Evolutionary conservation across 2,797 vertebrate species (phyloP), one percentile per base, ranked within the genome.

Genomic region (Gobio occitaniae): DNA sequence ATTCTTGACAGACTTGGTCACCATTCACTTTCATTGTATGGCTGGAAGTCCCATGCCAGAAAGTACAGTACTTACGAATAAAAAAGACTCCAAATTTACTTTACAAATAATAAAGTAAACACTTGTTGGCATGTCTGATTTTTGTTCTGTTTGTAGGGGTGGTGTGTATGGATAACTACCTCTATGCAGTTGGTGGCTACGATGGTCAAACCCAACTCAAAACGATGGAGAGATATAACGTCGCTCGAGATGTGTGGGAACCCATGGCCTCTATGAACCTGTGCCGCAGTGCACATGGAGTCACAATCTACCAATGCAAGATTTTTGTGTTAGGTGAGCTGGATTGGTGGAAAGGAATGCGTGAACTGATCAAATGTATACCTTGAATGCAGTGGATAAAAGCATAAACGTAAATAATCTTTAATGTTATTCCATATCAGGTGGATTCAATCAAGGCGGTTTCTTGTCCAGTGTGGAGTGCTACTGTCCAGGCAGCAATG

Each of bases 401-500:
- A 41, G 9, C 19, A 12, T n/a, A 65, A 76, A 68, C 68, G 13
- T 38, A 15, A 59, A 76, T 32, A 2, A 54, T 38, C 21, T 44
- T 0, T 41, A 0, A 38, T 75, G 4, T 32, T 52, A 25, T 78
- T 74, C 41, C 21, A 21, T 52, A 87, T 25, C 86, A 96, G 96
- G 96, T 69, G 96, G 96, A n/a, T 97, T 95, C 79, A 96, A 96
- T 92, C 94, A 95, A 89, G 88, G 89, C 0, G 96, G 95, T 41
- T 97, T 96, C 92, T 91, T 96, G 85, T 92, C 94, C 89, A 96
- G 92, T 19, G 88, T 96, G 8, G 96, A 97, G 90, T 93, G 89
- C 86, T 96, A 95, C 92, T 94, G 93, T 83, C 94, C 94, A 0
- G 91, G 93, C 2, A 91, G 76, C 16, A 94, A 96, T n/a, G 91